Percentiles rank a stretch among this genome's conserved stretches.
Evolutionary conservation across 2,113 vertebrate genomes (phyloP).

Genomic region (Ctenomys sociabilis): DNA sequence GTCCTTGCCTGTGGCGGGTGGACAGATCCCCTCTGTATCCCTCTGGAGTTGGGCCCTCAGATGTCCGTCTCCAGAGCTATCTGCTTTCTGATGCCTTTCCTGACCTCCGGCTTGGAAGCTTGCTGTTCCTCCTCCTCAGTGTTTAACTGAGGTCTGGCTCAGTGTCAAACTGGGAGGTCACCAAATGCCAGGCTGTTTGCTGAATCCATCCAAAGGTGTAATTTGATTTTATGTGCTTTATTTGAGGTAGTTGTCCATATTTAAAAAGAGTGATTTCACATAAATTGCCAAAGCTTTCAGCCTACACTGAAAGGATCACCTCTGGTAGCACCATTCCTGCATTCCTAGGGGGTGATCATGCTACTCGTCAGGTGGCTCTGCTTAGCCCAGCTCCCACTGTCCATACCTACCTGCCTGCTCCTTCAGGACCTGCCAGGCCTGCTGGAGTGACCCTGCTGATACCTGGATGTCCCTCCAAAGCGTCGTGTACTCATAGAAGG

Average conservation of each 20-base stretch:
- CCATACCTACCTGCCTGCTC: not conserved
- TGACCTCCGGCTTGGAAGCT: not conserved
- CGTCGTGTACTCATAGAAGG: not conserved
- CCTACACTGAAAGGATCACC: not conserved
- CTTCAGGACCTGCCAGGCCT: not conserved
- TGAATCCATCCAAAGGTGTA: not conserved
- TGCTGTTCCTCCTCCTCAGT: not conserved
- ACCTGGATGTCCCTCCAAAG: not conserved
- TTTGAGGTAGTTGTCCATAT: not conserved
- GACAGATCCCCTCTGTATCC: not conserved
- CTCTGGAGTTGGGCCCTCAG: not conserved
- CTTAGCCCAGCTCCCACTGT: not conserved
- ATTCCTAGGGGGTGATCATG: not conserved
- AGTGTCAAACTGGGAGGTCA: not conserved
- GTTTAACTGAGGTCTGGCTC: not conserved
- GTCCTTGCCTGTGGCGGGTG: not conserved
- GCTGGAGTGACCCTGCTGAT: not conserved
- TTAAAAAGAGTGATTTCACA: not conserved
- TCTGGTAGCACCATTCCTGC: not conserved
- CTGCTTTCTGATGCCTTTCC: not conserved
- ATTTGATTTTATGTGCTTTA: constrained; percentile 4
- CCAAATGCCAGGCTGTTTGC: not conserved
- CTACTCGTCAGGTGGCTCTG: not conserved
- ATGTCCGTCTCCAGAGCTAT: not conserved
- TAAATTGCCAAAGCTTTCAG: not conserved